These are phyloP conservation scores for Cheirogaleus major DNA, from an alignment of 2,797 vertebrate genomes.

Conservation along the genomic window DNA sequence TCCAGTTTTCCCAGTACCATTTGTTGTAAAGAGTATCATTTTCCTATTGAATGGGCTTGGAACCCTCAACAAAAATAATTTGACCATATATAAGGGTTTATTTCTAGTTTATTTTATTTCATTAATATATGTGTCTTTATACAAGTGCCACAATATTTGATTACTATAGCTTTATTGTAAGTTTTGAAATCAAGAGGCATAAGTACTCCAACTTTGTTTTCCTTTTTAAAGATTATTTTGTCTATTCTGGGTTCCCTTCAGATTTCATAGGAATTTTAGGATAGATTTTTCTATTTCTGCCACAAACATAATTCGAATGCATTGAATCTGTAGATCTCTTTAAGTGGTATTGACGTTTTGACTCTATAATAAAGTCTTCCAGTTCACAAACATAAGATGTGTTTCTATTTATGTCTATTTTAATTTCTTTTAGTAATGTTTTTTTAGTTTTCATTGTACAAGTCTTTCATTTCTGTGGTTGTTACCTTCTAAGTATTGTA, in stretches of 20 bases:
- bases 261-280: not conserved
- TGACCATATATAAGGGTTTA: not conserved
- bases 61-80: not conserved
- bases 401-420: not conserved
- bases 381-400: not conserved
- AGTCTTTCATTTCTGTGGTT: not conserved
- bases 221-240: not conserved
- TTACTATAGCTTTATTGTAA: not conserved
- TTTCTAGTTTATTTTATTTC: not conserved
- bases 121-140: not conserved
- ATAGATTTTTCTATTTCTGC: not conserved
- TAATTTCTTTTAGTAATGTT: not conserved
- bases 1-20: not conserved
- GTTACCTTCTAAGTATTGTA: not conserved
- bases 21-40: not conserved
- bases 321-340: no score
- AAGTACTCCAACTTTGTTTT: not conserved
- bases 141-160: not conserved
- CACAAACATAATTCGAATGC: not conserved
- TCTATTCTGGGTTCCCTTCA: not conserved
- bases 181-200: not conserved
- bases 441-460: not conserved
- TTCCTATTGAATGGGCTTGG: not conserved
- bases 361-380: not conserved
- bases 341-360: not conserved